Percentiles rank a stretch among this genome's conserved stretches.
These are phyloP conservation scores for Embiotoca jacksoni DNA, from an alignment of 2,113 vertebrate species.

Conservation along the genomic window DNA sequence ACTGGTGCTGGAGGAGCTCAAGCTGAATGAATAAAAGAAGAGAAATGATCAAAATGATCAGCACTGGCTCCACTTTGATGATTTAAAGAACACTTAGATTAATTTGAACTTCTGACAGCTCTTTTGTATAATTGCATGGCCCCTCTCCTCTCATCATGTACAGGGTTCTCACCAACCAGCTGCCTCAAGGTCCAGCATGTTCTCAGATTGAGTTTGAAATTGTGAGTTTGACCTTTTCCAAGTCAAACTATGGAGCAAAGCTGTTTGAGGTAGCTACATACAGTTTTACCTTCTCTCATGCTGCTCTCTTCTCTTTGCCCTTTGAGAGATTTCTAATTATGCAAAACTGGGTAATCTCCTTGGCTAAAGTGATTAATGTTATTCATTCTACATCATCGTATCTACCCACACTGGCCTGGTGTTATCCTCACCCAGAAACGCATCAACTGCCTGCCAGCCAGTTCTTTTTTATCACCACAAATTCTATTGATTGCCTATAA, in stretches of 20 bases:
- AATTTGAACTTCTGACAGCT: conserved; percentile 17
- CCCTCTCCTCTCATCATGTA: conserved; percentile 5
- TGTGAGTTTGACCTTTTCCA: conserved; percentile 57
- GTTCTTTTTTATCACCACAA: conserved; percentile 46
- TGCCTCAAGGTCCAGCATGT: conserved; percentile 18
- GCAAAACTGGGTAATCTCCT: conserved; percentile 49
- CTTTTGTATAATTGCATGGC: conserved; percentile 14
- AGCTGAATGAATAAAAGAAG: conserved; percentile 3
- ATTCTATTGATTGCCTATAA: conserved; percentile 68
- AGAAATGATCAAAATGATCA: conserved; percentile 1
- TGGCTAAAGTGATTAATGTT: conserved; percentile 63
- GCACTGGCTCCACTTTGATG: not conserved
- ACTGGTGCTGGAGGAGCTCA: not conserved
- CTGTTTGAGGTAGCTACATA: conserved; percentile 23
- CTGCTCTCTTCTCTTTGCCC: conserved; percentile 30
- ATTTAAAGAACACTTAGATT: conserved; percentile 17
- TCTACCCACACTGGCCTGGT: conserved; percentile 33
- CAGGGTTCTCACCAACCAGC: conserved; percentile 11
- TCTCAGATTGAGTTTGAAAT: conserved; percentile 42
- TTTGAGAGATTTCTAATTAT: conserved; percentile 60
- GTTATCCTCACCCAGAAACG: conserved; percentile 39
- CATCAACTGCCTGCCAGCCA: conserved; percentile 26
- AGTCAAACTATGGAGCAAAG: conserved; percentile 40
- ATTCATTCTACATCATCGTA: conserved; percentile 62
- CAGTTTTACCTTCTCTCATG: conserved; percentile 19